phyloP scores from a whole-genome alignment of 1,140 invertebrate genomes.

The Samia ricini region DNA sequence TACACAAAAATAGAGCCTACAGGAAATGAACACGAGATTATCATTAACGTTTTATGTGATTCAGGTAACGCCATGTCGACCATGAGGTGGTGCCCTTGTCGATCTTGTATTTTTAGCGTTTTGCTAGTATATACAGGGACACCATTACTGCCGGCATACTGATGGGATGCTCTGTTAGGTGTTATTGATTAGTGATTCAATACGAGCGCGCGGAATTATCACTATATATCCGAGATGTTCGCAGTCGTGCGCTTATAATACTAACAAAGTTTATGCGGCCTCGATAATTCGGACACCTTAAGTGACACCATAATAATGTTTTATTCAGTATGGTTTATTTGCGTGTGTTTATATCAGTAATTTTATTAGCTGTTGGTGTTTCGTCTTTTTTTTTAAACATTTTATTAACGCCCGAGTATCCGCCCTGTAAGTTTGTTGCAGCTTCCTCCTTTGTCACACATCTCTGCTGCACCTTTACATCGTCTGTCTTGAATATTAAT shows the following conservation, averaged over 20 bases:
- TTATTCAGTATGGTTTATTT: too few relatives aligned
- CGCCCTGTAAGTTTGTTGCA: background rate
- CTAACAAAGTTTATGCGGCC: conserved; percentile 16
- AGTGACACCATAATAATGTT: background rate
- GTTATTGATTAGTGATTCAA: conserved; percentile 57
- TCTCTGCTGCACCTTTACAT: conserved; percentile 7
- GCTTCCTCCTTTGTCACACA: conserved; percentile 23
- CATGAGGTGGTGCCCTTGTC: conserved; percentile 61
- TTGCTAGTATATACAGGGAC: conserved; percentile 45
- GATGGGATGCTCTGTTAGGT: conserved; percentile 41
- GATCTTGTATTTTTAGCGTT: conserved; percentile 73
- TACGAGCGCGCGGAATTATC: conserved; percentile 66
- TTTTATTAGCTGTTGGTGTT: background rate
- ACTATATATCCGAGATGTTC: conserved; percentile 59
- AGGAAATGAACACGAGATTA: conserved; percentile 47
- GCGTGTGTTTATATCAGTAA: background rate
- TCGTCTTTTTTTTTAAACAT: background rate
- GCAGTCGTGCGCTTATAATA: conserved; percentile 28
- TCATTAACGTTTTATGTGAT: conserved; percentile 50
- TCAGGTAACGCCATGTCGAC: conserved; percentile 57
- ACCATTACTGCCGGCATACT: conserved; percentile 52
- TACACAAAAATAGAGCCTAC: conserved; percentile 10
- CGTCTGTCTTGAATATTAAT: conserved; percentile 19
- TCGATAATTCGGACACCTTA: conserved; percentile 1
- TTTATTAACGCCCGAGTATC: background rate